A percentile compares a stretch with the other conserved stretches of the same genome.
phyloP scores from a whole-genome alignment of 2,888 invertebrate species.

The Muscina levida region DNA sequence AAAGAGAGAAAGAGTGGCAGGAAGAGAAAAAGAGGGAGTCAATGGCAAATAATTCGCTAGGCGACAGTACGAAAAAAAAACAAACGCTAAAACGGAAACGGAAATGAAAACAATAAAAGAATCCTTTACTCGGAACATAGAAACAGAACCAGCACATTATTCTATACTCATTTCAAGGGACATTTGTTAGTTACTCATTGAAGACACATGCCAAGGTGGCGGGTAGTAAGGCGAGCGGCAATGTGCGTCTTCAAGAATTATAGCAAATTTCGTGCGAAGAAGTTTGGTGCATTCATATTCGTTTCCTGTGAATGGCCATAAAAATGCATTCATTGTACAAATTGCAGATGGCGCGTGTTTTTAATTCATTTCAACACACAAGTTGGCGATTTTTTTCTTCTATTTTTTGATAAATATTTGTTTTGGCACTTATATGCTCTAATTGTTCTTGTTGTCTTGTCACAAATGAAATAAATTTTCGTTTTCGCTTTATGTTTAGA shows the following conservation, averaged over 20 bases:
- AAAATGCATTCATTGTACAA: conserved; percentile 54
- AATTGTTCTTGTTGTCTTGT: conserved; percentile 19
- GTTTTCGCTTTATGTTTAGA: not conserved
- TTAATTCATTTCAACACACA: conserved; percentile 67
- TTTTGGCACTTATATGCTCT: conserved; percentile 66
- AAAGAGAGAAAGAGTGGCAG: not conserved
- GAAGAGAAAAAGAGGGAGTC: too few species aligned
- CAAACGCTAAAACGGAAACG: conserved; percentile 25
- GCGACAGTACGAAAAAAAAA: too few species aligned
- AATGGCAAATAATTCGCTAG: too few species aligned
- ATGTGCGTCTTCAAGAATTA: conserved; percentile 53
- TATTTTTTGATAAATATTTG: conserved; percentile 68
- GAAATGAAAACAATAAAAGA: conserved; percentile 40
- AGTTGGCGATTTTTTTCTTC: too few species aligned
- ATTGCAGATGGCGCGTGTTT: conserved; percentile 68
- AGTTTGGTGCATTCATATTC: conserved; percentile 4
- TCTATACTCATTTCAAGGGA: conserved; percentile 51
- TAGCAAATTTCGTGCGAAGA: conserved; percentile 58
- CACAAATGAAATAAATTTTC: conserved; percentile 24
- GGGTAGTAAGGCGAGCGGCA: too few species aligned
- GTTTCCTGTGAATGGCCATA: conserved; percentile 56
- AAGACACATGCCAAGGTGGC: conserved; percentile 25
- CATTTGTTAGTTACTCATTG: conserved; percentile 60
- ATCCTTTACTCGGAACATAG: too few species aligned
- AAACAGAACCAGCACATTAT: conserved; percentile 22